phyloP scores from a whole-genome alignment of 2,113 vertebrate species.

The Lepus timidus region DNA sequence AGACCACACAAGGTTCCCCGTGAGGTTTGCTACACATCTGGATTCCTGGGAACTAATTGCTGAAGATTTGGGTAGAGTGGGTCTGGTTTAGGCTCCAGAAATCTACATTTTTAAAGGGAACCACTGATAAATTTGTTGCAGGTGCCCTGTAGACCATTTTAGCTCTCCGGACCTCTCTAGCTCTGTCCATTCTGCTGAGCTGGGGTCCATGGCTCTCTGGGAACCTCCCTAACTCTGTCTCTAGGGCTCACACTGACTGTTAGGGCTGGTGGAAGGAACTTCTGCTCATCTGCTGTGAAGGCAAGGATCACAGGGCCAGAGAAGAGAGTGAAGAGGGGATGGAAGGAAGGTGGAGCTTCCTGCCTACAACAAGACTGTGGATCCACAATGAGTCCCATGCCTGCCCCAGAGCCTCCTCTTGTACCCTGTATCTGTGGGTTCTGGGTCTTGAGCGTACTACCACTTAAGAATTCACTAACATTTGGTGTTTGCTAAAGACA shows the following conservation, averaged over 20 bases:
- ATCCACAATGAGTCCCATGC: background rate
- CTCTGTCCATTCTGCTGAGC: background rate
- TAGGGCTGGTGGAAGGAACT: background rate
- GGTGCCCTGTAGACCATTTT: background rate
- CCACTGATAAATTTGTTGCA: background rate
- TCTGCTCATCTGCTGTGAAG: background rate
- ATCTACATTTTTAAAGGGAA: background rate
- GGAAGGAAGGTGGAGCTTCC: background rate
- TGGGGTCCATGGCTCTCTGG: background rate
- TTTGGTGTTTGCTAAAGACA: background rate
- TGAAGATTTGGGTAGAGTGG: background rate
- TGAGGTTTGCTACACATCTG: background rate
- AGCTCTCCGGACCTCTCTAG: background rate
- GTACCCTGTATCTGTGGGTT: background rate
- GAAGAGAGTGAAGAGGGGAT: background rate
- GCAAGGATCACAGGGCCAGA: background rate
- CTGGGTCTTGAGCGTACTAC: background rate
- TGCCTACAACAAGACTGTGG: background rate
- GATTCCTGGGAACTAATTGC: background rate
- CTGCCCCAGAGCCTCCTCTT: background rate
- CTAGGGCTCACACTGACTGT: background rate
- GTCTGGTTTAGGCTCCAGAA: background rate
- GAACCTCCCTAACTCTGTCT: background rate
- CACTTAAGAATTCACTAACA: background rate
- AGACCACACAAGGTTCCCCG: background rate